Percentiles rank a stretch among this genome's conserved stretches.
Conservation (phyloP, 1,140 invertebrate genomes). For the Geopemphigus sp. region DNA sequence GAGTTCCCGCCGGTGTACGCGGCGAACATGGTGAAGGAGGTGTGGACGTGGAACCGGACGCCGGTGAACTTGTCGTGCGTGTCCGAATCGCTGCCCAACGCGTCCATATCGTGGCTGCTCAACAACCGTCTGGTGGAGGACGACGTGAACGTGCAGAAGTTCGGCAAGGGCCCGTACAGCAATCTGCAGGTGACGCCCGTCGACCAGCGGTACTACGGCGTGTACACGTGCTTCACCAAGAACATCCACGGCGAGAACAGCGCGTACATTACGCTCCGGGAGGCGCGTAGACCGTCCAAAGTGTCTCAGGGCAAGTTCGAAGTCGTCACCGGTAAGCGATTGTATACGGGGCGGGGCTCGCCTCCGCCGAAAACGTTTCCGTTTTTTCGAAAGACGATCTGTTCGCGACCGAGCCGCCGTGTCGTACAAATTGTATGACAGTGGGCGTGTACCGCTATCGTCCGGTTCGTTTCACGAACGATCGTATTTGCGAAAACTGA, state of each 20-base stretch:
- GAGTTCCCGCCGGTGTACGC: constrained; percentile 74
- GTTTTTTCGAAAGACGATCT: too few relatives aligned
- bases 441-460: too few relatives aligned
- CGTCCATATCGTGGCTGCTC: constrained; percentile 80
- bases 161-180: constrained; percentile 68
- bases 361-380: too few relatives aligned
- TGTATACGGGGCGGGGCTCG: too few relatives aligned
- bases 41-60: constrained; percentile 77
- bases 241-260: constrained; percentile 71
- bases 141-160: constrained; percentile 61
- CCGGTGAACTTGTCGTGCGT: constrained; percentile 83
- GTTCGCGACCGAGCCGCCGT: too few relatives aligned
- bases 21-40: constrained; percentile 63
- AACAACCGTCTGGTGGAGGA: constrained; percentile 55
- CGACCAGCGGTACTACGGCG: constrained; percentile 66
- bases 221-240: constrained; percentile 78
- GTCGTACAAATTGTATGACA: too few relatives aligned
- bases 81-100: constrained; percentile 88
- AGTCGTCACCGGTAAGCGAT: constrained; percentile 62
- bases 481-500: too few relatives aligned
- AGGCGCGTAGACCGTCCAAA: constrained; percentile 64
- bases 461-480: too few relatives aligned
- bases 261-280: constrained; percentile 67
- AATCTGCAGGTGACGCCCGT: constrained; percentile 65
- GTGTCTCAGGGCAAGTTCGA: constrained; percentile 63